Evolutionary conservation across 2,888 invertebrate genomes (phyloP), one percentile per base, ranked within the genome.

Genomic region (Sylvicola fuscatus): DNA sequence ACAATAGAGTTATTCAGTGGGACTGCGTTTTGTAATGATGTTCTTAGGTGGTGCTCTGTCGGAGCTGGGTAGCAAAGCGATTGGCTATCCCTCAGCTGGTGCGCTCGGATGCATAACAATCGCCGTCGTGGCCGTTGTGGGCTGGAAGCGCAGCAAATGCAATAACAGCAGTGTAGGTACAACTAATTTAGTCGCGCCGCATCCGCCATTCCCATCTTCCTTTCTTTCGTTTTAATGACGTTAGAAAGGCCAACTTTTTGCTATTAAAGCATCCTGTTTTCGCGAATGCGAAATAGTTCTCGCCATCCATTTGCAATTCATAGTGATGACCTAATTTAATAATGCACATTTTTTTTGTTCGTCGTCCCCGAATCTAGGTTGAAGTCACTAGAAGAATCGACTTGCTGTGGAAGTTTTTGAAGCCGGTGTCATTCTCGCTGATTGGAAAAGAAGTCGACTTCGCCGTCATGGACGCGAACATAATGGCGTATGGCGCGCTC

Each of bases 381-480:
- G 63, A 64, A 34, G 63, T 78, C 12, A 60, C 64, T 32, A 57
- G 58, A 33, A 61, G 65, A 14, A 62, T 72, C 32, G 64, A 65
- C 36, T 51, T 68, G 27, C 45, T 79, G 34, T 83, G 82, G 83
- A 65, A 69, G 47, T 62, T 81, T 37, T 66, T 77, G 46, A 77
- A 82, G 49, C 81, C 81, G 5, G 62, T 80, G 40, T 64, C 83
- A 27, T 79, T 81, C 50, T 74, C 75, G 14, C 62, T 82, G 32
- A 82, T 83, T 46, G 82, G 81, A 8, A 70, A 77, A 40, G 79
- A 80, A 56, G 70, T 82, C 37, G 63, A 73, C 52, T 64, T 77
- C 36, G 46, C 47, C 7, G 52, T 64, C 43, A 47, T 71, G 44
- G 63, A 62, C 47, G 48, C 47, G 29, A 46, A 48, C 42, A 58